Evolutionary conservation across 1,140 invertebrate species (phyloP), one percentile per base, ranked within the genome.

Genomic region (Idris sp.): DNA sequence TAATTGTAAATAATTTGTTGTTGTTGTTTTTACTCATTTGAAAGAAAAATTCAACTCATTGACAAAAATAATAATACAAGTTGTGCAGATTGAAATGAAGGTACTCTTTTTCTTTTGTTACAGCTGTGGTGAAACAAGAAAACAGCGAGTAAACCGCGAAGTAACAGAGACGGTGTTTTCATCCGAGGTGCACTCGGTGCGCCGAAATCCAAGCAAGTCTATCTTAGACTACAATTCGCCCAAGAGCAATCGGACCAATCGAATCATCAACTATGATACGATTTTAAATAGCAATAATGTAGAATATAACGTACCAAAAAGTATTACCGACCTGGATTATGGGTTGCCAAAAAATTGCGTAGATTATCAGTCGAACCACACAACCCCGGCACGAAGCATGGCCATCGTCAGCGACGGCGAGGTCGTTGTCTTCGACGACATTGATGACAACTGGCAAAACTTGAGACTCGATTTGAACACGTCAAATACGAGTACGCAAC

Each of bases 351-450:
- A 88, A 56, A 85, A 85, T 59, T 87, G 85, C 73, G 62, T 88
- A 86, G 85, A 88, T 74, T 85, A 87, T 76, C 84, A 87, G 49
- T 87, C 84, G 4, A 86, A 85, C 71, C 79, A 86, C 16, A 86
- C 84, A 26, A 85, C 84, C 6, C 85, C 82, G 5, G 83, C 83
- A n/a, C 81, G 83, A 69, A 85, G 84, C 44, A 87, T 88, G 86
- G 82, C 86, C 2, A 89, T 91, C 2, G 90, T 91, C n/a, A 90
- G 89, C 65, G 91, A 91, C 40, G 91, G 92, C 10, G 92, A 93
- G 80, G 92, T 94, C 6, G 92, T 94, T 30, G 93, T 95, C 14
- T 95, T 95, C 83, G 93, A 95, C 81, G 93, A 95, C 79, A 94
- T 94, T 65, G 93, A 92, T 62, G 93, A 95, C 68, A 90, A 90